phyloP scores from a whole-genome alignment of 2,113 vertebrate species.

The Bolborhynchus lineola region DNA sequence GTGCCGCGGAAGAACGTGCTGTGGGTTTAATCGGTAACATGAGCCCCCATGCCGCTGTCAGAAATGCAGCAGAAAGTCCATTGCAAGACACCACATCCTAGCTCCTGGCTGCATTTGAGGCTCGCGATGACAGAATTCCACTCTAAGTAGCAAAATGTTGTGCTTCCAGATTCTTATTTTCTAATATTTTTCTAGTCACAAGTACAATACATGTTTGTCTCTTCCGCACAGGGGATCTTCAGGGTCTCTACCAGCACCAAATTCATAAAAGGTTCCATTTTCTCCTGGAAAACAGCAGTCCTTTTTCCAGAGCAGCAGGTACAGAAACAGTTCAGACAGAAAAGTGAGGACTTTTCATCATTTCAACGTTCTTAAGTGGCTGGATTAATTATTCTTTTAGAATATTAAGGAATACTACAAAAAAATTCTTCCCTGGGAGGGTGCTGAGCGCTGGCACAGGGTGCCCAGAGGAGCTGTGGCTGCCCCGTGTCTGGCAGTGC shows the following conservation, averaged over 20 bases:
- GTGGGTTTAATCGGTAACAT: rapidly evolving
- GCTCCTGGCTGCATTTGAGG: neutral
- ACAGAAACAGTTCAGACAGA: neutral
- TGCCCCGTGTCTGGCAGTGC: too few species aligned
- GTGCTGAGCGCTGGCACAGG: neutral
- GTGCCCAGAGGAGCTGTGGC: neutral
- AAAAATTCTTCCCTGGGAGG: neutral
- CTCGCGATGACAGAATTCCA: neutral
- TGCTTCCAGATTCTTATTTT: neutral
- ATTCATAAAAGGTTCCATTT: neutral
- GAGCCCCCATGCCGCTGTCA: rapidly evolving
- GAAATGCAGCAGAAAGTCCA: rapidly evolving
- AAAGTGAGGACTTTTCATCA: neutral
- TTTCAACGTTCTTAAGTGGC: neutral
- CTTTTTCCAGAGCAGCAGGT: neutral
- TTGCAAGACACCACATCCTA: rapidly evolving
- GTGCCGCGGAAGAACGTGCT: rapidly evolving
- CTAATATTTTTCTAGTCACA: neutral
- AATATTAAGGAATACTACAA: neutral
- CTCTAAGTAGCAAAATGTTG: neutral
- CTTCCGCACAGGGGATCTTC: rapidly evolving
- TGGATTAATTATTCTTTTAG: neutral
- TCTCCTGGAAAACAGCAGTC: neutral
- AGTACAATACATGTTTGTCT: neutral
- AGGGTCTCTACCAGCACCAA: neutral